A percentile compares a stretch with the other conserved stretches of the same genome.
Conservation (phyloP, 2,888 invertebrate species). For the Fabriciana adippe region DNA sequence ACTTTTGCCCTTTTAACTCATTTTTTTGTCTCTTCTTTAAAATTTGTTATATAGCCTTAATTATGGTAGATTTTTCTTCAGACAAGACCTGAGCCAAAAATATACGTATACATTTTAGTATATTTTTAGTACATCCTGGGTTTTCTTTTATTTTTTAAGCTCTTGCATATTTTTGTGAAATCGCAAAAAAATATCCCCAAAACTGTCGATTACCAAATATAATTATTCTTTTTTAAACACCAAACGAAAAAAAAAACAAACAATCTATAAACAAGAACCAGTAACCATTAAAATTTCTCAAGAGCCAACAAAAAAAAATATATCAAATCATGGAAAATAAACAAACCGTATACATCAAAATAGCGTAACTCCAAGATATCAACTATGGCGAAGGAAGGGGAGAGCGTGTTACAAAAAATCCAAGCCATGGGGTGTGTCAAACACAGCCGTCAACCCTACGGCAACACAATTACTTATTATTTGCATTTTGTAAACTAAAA, state of each 20-base stretch:
- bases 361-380: slow-evolving; percentile 20
- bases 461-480: slow-evolving; percentile 61
- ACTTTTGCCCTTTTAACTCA: too few species aligned
- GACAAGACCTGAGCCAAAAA: too few species aligned
- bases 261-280: background rate
- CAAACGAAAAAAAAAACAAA: background rate
- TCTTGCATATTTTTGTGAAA: too few species aligned
- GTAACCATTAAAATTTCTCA: background rate
- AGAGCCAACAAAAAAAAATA: background rate
- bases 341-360: slow-evolving; percentile 18
- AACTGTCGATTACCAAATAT: too few species aligned
- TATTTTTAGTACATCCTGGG: too few species aligned
- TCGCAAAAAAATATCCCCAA: too few species aligned
- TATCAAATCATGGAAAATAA: slow-evolving; percentile 11
- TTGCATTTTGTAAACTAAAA: slow-evolving; percentile 51
- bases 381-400: slow-evolving; percentile 25
- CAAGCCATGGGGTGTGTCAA: slow-evolving; percentile 58
- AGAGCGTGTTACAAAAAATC: slow-evolving; percentile 71
- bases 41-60: too few species aligned
- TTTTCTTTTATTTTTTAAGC: too few species aligned
- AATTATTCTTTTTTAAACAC: too few species aligned
- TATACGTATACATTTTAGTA: too few species aligned
- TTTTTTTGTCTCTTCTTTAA: too few species aligned
- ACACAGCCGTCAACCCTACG: slow-evolving; percentile 58
- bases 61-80: too few species aligned